These are phyloP conservation scores for Falco punctatus DNA, from an alignment of 2,113 vertebrate species.

Conservation along the genomic window DNA sequence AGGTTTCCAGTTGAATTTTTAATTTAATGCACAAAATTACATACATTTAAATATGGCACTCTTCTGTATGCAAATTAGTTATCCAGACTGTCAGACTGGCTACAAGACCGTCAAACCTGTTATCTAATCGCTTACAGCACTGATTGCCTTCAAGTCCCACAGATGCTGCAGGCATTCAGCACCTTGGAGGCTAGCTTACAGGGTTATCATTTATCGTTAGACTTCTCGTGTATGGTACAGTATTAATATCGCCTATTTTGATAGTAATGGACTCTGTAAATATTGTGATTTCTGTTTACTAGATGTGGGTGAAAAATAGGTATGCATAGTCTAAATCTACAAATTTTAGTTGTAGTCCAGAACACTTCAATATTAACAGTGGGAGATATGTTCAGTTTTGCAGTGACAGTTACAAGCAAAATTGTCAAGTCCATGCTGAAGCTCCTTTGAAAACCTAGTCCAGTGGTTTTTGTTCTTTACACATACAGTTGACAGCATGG, in stretches of 20 bases:
- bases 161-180: slow-evolving; percentile 11
- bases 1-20: background rate
- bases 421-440: background rate
- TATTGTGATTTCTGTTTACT: background rate
- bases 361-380: background rate
- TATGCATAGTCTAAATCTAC: background rate
- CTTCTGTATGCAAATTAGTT: slow-evolving; percentile 18
- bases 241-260: background rate
- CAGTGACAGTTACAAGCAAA: slow-evolving; percentile 6
- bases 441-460: slow-evolving; percentile 13
- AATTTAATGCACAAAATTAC: slow-evolving; percentile 11
- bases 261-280: background rate
- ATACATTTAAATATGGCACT: slow-evolving; percentile 25
- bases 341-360: background rate
- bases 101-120: slow-evolving; percentile 41
- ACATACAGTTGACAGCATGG: background rate
- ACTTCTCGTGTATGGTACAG: background rate
- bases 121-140: background rate
- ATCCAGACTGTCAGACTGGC: slow-evolving; percentile 46
- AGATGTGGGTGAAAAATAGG: background rate
- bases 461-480: slow-evolving; percentile 17
- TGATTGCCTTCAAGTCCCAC: slow-evolving; percentile 7
- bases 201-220: background rate
- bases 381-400: background rate
- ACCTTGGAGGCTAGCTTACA: background rate